These are phyloP conservation scores for Rallus limicola DNA, from an alignment of 2,113 vertebrate species.

Conservation along the genomic window DNA sequence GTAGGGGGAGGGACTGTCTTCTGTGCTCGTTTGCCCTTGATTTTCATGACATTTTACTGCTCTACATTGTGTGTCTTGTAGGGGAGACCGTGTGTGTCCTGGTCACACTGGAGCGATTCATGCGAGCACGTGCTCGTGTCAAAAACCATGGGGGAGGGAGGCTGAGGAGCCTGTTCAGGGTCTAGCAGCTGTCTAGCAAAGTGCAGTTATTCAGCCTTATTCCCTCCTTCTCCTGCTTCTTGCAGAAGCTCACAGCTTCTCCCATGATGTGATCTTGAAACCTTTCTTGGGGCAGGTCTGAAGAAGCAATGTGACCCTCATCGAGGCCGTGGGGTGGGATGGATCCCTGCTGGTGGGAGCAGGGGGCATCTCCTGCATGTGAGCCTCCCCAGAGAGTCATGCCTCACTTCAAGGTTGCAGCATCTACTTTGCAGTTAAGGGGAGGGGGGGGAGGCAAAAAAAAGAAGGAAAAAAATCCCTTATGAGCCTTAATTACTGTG, in stretches of 20 bases:
- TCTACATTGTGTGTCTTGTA: neutral
- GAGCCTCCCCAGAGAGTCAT: neutral
- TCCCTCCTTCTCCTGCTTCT: neutral
- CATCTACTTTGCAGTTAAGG: neutral
- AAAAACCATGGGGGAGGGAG: neutral
- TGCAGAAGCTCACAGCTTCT: neutral
- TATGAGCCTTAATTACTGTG: neutral
- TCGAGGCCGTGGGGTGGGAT: neutral
- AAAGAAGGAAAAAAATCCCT: neutral
- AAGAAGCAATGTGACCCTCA: neutral
- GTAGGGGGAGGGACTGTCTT: slow-evolving; percentile 26
- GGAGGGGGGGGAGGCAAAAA: neutral
- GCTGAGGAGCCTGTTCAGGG: neutral
- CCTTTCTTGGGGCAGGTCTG: neutral
- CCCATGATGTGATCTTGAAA: neutral
- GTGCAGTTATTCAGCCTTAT: neutral
- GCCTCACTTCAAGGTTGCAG: neutral
- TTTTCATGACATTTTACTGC: slow-evolving; percentile 49
- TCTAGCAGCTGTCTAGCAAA: neutral
- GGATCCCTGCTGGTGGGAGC: neutral
- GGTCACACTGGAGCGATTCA: neutral
- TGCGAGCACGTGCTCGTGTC: neutral
- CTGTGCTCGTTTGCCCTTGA: slow-evolving; percentile 34
- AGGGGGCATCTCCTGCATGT: neutral
- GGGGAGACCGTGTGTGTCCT: neutral